Evolutionary conservation across 2,888 invertebrate species (phyloP), one percentile per base, ranked within the genome.

Genomic region (Melinaea marsaeus): DNA sequence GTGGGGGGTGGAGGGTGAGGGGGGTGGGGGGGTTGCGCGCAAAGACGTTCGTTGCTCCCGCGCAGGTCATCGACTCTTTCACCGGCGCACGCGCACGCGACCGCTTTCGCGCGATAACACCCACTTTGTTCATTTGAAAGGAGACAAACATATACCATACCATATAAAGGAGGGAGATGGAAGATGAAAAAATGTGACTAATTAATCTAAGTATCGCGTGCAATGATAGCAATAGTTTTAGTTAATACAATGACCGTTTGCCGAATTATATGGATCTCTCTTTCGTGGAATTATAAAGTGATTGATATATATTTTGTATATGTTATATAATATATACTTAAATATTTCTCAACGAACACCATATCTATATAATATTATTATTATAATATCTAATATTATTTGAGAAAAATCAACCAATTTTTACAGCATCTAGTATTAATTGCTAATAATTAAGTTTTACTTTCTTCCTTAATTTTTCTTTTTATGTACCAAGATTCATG

Each of bases 11-110:
- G 22, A 22, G 51, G 22, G 69, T 61, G 69, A 68, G 68, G 58
- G 64, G 67, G 73, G 67, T 73, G 67, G 67, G 61, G 55, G 72
- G 70, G 74, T 63, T 73, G 76, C 78, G 75, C 76, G 88, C 90
- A 90, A 90, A 90, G 90, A 88, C 90, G 90, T 90, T 90, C 90
- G 88, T 88, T 90, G 90, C 86, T 81, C 90, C 87, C 85, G 86
- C 86, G 79, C 81, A 80, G 90, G 86, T 86, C 90, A 80, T 77
- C 81, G 88, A 88, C 88, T 88, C 89, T 86, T 88, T 89, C 89
- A 85, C 88, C 84, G 81, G 78, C 80, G 81, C 77, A 71, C 72
- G 83, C 80, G 83, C 87, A 84, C 85, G 85, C 84, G 84, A 83
- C 84, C 79, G 86, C 88, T 89, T 90, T 90, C 90, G 86, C 84